phyloP scores from a whole-genome alignment of 1,140 invertebrate genomes.

The Anoplophora glabripennis region DNA sequence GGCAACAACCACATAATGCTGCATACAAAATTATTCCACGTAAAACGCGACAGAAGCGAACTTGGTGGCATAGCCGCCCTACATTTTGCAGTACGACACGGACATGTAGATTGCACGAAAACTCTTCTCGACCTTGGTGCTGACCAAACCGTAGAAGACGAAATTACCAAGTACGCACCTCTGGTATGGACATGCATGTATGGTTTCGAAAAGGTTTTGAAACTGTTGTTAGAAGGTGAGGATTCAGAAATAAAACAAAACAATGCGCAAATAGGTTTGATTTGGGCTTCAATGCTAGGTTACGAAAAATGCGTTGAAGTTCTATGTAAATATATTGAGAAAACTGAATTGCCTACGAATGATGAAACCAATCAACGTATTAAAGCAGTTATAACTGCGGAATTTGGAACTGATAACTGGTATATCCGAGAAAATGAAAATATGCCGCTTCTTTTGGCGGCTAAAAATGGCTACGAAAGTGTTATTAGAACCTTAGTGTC shows the following conservation, averaged over 20 bases:
- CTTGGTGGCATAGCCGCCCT: neutral
- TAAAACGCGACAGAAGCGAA: neutral
- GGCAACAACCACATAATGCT: neutral
- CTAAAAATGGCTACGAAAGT: neutral
- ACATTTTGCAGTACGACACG: neutral
- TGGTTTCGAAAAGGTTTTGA: neutral
- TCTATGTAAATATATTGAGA: neutral
- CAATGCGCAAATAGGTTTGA: neutral
- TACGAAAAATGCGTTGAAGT: neutral
- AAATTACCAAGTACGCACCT: neutral
- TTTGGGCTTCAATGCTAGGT: constrained; percentile 1
- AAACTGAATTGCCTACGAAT: neutral
- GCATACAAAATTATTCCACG: neutral
- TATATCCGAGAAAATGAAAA: neutral
- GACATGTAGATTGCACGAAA: neutral
- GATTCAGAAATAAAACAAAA: neutral
- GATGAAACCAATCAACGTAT: neutral
- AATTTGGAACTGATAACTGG: neutral
- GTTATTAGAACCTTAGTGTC: neutral
- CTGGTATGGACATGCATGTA: constrained; percentile 1
- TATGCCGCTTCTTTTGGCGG: neutral
- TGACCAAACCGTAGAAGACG: neutral
- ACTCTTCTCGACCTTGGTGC: neutral
- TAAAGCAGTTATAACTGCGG: neutral
- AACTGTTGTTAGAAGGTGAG: neutral